phyloP scores from a whole-genome alignment of 2,113 vertebrate species.

The Carassius gibelio region DNA sequence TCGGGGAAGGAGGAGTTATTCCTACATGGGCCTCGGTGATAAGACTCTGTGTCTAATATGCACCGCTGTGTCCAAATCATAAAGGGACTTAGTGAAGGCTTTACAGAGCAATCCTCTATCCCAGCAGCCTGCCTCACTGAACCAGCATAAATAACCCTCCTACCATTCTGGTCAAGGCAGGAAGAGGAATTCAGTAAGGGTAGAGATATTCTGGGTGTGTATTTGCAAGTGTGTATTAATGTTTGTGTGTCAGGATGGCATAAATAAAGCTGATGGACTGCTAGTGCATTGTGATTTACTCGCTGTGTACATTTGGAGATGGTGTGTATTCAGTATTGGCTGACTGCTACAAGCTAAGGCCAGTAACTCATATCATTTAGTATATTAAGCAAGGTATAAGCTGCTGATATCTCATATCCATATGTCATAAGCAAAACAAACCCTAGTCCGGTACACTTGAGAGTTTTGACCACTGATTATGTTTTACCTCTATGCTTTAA shows the following conservation, averaged over 20 bases:
- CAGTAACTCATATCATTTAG: slow-evolving; percentile 17
- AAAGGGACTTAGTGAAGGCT: slow-evolving; percentile 42
- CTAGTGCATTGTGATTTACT: slow-evolving; percentile 28
- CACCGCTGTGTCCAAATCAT: slow-evolving; percentile 48
- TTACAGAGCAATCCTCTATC: slow-evolving; percentile 36
- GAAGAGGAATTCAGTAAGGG: slow-evolving; percentile 10
- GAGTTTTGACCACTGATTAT: neutral
- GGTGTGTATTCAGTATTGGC: slow-evolving; percentile 68
- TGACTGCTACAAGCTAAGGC: slow-evolving; percentile 63
- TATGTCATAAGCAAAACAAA: neutral
- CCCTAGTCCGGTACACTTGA: neutral
- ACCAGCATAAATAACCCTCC: slow-evolving; percentile 10
- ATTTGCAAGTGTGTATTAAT: slow-evolving; percentile 22
- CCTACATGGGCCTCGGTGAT: slow-evolving; percentile 45
- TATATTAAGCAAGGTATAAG: slow-evolving; percentile 9
- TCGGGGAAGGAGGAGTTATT: slow-evolving; percentile 25
- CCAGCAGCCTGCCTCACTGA: slow-evolving; percentile 25
- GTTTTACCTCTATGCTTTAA: neutral
- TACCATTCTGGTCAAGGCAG: slow-evolving; percentile 1
- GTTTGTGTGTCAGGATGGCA: slow-evolving; percentile 28
- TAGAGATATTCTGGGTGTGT: slow-evolving; percentile 13
- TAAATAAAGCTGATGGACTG: neutral
- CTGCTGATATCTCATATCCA: slow-evolving; percentile 1
- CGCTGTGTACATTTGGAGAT: slow-evolving; percentile 44
- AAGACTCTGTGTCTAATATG: slow-evolving; percentile 48